These are phyloP conservation scores for Psittacula derbiana DNA, from an alignment of 2,797 vertebrate species.

Conservation along the genomic window DNA sequence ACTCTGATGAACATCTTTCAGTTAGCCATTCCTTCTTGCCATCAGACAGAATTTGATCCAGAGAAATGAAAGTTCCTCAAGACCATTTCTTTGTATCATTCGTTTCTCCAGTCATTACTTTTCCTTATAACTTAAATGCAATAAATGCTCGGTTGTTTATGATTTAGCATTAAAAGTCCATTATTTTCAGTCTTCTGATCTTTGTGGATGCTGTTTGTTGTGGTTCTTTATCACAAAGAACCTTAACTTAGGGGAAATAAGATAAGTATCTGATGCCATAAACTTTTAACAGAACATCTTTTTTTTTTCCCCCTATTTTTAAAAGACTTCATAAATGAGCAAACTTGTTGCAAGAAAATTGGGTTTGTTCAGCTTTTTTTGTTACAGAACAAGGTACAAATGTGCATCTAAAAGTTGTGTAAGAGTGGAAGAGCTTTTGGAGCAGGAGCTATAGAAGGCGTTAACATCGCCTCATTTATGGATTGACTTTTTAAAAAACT, in stretches of 20 bases:
- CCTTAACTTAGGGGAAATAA: neutral
- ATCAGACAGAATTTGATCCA: neutral
- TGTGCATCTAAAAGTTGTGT: neutral
- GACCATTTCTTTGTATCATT: neutral
- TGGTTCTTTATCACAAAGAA: neutral
- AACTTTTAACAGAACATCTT: neutral
- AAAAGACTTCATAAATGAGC: neutral
- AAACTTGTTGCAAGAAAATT: neutral
- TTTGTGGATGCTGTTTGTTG: neutral
- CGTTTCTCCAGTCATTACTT: neutral
- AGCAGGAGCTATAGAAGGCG: neutral
- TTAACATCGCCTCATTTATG: neutral
- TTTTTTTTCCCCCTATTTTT: accelerated
- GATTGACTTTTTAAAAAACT: neutral
- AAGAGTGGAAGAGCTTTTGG: neutral
- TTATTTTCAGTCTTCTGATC: neutral
- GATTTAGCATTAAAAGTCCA: neutral
- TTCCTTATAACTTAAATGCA: neutral
- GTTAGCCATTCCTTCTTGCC: neutral
- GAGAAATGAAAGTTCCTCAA: neutral
- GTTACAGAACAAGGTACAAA: neutral
- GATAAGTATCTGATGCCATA: neutral
- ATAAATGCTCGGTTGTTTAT: neutral
- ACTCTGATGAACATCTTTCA: neutral
- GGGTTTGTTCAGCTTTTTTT: neutral